Evolutionary conservation across 2,888 invertebrate genomes (phyloP), one percentile per base, ranked within the genome.

Genomic region (Furcula furcula): DNA sequence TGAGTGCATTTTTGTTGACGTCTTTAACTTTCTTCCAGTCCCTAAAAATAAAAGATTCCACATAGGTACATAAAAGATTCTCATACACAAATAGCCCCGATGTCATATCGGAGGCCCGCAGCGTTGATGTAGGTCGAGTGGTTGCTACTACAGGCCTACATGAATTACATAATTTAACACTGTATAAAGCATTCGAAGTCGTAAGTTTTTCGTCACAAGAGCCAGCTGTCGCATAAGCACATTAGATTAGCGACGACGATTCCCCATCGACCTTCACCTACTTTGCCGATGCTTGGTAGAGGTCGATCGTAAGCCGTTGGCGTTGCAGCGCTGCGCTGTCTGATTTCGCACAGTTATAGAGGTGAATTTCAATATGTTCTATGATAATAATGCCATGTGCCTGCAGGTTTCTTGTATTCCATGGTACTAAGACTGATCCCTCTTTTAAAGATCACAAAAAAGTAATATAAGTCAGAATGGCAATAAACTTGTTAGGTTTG

Each of bases 1-100:
- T 99, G 86, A 94, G 97, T 91, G 46, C 42, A n/a, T n/a, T n/a
- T 16, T 16, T 16, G 4, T 4, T 16, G 16, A 16, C 16, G 16
- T n/a, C n/a, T n/a, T n/a, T n/a, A n/a, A n/a, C n/a, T n/a, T n/a
- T n/a, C n/a, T n/a, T n/a, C n/a, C n/a, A n/a, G n/a, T n/a, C n/a
- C n/a, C n/a, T n/a, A n/a, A n/a, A n/a, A n/a, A n/a, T n/a, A n/a
- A n/a, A n/a, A n/a, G n/a, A n/a, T n/a, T n/a, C n/a, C n/a, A n/a
- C n/a, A n/a, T n/a, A n/a, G n/a, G n/a, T n/a, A n/a, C n/a, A n/a
- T n/a, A 21, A 9, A 10, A 0, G 1, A 21, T 21, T 10, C 6
- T 5, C 5, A 4, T 21, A 21, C 10, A 19, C 1, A 2, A 7
- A 19, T 19, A 19, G 19, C 19, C 3, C n/a, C 7, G 19, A 19